A percentile compares a stretch with the other conserved stretches of the same genome.
These are phyloP conservation scores for Apamea sordens DNA, from an alignment of 2,888 invertebrate species.

Conservation along the genomic window DNA sequence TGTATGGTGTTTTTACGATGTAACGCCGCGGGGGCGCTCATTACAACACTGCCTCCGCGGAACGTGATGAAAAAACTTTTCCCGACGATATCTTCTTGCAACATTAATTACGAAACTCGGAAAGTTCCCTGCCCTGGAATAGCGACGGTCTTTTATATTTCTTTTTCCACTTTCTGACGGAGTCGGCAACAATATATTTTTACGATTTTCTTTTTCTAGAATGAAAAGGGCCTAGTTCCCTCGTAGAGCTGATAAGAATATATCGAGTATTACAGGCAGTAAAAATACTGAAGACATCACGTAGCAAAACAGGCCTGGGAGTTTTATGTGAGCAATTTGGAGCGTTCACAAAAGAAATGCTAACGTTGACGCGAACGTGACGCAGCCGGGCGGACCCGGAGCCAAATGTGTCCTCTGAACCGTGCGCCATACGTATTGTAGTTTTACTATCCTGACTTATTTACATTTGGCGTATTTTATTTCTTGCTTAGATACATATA, in stretches of 20 bases:
- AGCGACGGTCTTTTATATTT: slow-evolving; percentile 77
- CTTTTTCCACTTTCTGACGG: slow-evolving; percentile 71
- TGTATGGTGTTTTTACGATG: slow-evolving; percentile 89
- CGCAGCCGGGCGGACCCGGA: slow-evolving; percentile 71
- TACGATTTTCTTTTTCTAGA: slow-evolving; percentile 82
- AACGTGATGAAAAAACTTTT: slow-evolving; percentile 89
- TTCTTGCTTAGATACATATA: neutral
- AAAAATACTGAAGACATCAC: slow-evolving; percentile 87
- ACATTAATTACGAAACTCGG: slow-evolving; percentile 88
- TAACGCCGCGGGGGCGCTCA: slow-evolving; percentile 86
- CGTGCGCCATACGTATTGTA: slow-evolving; percentile 59
- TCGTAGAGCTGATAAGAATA: slow-evolving; percentile 84
- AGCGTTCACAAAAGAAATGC: slow-evolving; percentile 89
- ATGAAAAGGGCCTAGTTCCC: slow-evolving; percentile 79
- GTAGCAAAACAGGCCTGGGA: slow-evolving; percentile 86
- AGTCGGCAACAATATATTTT: slow-evolving; percentile 77
- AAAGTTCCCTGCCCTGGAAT: slow-evolving; percentile 74
- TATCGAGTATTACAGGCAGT: slow-evolving; percentile 84
- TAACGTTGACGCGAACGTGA: slow-evolving; percentile 84
- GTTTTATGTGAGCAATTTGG: slow-evolving; percentile 89
- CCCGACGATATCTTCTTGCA: slow-evolving; percentile 85
- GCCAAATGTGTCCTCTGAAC: slow-evolving; percentile 65
- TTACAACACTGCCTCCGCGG: slow-evolving; percentile 81
- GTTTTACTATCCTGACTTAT: slow-evolving; percentile 67
- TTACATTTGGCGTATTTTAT: slow-evolving; percentile 62